A percentile compares a stretch with the other conserved stretches of the same genome.
Conservation (phyloP, 1,140 invertebrate species). For the Brachionus koreanus region DNA sequence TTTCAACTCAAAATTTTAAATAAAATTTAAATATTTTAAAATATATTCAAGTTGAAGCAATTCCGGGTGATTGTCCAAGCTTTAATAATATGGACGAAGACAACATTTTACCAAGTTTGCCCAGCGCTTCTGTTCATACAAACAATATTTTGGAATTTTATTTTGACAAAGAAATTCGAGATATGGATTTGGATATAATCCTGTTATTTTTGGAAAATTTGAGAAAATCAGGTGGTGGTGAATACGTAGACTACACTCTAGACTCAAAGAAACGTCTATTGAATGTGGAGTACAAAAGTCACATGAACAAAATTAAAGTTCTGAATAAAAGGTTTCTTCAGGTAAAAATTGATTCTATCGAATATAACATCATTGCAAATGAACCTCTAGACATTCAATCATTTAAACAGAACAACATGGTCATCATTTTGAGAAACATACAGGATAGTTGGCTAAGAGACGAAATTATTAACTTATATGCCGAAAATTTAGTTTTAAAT, state of each 20-base stretch:
- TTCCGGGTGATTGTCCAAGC: neutral
- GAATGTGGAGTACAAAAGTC: neutral
- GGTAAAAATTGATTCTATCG: neutral
- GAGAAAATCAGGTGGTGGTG: conserved; percentile 5
- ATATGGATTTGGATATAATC: neutral
- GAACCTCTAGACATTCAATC: neutral
- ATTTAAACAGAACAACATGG: neutral
- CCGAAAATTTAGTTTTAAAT: conserved; percentile 24
- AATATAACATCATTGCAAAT: conserved; percentile 9
- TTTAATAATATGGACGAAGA: neutral
- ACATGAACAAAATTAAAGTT: neutral
- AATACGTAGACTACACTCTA: neutral
- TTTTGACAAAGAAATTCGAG: neutral
- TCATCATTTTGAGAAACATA: neutral
- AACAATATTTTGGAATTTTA: neutral
- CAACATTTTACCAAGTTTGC: neutral
- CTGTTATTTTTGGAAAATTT: conserved; percentile 15
- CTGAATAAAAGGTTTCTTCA: neutral
- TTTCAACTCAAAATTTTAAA: neutral
- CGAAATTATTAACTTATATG: conserved; percentile 6
- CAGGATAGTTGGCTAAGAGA: neutral
- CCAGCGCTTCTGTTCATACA: neutral
- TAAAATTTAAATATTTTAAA: neutral
- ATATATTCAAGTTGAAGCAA: neutral
- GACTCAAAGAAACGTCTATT: neutral